Evolutionary conservation across 2,113 vertebrate species (phyloP).

Genomic region (Toxostoma redivivum): DNA sequence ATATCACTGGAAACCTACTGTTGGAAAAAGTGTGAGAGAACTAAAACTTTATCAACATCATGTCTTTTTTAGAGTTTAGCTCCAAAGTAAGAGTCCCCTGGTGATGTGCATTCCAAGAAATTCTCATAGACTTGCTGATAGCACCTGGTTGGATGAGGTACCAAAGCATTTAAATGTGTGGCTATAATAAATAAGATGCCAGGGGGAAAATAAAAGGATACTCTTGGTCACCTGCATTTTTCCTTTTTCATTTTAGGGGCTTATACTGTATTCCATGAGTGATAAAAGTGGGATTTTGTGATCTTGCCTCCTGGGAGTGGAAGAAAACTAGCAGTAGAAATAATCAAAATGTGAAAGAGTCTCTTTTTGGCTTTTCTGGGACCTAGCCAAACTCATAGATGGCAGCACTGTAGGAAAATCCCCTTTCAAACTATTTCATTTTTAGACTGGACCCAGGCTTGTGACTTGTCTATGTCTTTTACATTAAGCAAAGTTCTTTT

Average conservation of each 20-base stretch:
- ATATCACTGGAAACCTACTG: neutral
- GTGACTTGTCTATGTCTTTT: neutral
- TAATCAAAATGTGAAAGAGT: neutral
- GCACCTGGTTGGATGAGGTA: neutral
- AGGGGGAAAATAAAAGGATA: neutral
- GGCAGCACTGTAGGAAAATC: neutral
- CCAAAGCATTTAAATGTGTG: neutral
- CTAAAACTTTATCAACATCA: neutral
- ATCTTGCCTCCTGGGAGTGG: neutral
- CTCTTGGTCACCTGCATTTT: neutral
- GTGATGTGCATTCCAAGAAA: neutral
- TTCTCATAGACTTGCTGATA: neutral
- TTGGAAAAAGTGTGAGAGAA: neutral
- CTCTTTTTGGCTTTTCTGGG: neutral
- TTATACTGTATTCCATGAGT: neutral
- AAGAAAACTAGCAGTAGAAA: neutral
- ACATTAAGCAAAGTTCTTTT: neutral
- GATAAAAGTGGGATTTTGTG: slow-evolving; percentile 13
- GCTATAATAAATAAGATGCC: neutral
- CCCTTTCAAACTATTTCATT: neutral
- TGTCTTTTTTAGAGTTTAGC: neutral
- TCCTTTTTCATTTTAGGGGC: neutral
- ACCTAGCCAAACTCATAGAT: neutral
- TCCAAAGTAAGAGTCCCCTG: neutral
- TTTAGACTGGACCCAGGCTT: neutral